Evolutionary conservation across 2,797 vertebrate species (phyloP).

Genomic region (Sebastes reedi): DNA sequence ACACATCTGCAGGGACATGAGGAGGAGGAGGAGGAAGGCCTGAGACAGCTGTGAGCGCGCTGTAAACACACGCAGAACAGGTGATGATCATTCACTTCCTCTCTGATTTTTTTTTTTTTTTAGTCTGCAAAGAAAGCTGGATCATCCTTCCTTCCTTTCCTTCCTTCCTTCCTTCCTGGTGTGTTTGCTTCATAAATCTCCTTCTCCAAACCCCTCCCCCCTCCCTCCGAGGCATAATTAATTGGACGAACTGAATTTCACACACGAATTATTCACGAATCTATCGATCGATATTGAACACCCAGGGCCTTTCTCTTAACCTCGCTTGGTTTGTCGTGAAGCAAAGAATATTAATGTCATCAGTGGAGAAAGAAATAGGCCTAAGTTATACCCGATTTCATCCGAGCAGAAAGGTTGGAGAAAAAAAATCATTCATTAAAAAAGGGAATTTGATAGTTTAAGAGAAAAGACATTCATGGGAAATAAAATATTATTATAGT

Average conservation of each 20-base stretch:
- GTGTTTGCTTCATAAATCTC: conserved; percentile 48
- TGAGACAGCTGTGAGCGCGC: conserved; percentile 17
- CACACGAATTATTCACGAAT: conserved; percentile 86
- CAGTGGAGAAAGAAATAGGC: conserved; percentile 48
- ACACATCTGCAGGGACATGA: conserved; percentile 41
- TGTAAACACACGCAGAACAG: conserved; percentile 20
- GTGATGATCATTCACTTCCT: conserved; percentile 31
- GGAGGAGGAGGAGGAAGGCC: not conserved
- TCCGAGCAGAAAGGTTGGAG: not conserved
- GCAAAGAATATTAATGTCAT: conserved; percentile 77
- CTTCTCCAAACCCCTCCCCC: conserved; percentile 4
- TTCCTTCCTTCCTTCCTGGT: not conserved
- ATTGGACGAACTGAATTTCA: conserved; percentile 84
- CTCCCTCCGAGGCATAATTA: conserved; percentile 77
- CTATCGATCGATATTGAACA: conserved; percentile 83
- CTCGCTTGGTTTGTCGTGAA: conserved; percentile 77
- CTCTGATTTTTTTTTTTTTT: not conserved
- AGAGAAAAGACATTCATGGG: not conserved
- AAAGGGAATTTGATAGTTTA: conserved; percentile 17
- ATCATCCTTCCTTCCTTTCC: conserved; percentile 15
- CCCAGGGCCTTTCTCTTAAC: conserved; percentile 77
- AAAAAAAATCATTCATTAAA: conserved; percentile 19
- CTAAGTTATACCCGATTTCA: conserved; percentile 39
- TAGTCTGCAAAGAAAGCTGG: conserved; percentile 15
- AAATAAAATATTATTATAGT: not conserved